phyloP scores from a whole-genome alignment of 1,140 invertebrate species.

The Nebria ingens region DNA sequence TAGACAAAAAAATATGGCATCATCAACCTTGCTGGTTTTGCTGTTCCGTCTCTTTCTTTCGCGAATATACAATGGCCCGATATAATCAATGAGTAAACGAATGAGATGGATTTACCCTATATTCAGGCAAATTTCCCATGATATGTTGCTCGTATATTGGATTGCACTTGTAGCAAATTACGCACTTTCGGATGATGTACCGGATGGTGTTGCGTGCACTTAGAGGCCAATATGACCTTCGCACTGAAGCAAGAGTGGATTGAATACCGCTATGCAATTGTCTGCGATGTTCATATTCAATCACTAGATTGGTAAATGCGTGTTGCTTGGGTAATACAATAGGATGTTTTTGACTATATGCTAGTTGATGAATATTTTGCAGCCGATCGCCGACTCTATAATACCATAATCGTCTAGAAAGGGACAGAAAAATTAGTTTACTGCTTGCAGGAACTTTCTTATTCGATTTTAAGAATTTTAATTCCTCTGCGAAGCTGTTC shows the following conservation, averaged over 20 bases:
- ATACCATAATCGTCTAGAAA: conserved; percentile 30
- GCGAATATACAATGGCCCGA: conserved; percentile 17
- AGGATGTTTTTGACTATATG: conserved; percentile 27
- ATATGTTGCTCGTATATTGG: conserved; percentile 13
- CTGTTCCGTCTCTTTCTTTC: conserved; percentile 1
- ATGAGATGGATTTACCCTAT: conserved; percentile 21
- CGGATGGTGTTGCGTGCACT: conserved; percentile 11
- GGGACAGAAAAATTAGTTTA: conserved; percentile 17
- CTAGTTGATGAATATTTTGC: conserved; percentile 19
- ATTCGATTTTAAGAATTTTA: conserved; percentile 11
- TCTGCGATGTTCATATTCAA: conserved; percentile 15
- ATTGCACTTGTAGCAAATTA: conserved; percentile 20
- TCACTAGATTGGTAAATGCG: conserved; percentile 18
- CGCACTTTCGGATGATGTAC: conserved; percentile 19
- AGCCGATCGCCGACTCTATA: conserved; percentile 34
- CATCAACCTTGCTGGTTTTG: conserved; percentile 17
- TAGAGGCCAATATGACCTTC: conserved; percentile 24
- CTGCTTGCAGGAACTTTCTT: conserved; percentile 11
- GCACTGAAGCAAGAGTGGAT: conserved; percentile 15
- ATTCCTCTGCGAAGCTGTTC: conserved; percentile 10
- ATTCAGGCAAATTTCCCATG: conserved; percentile 28
- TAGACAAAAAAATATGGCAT: conserved; percentile 11
- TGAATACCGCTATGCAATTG: conserved; percentile 25
- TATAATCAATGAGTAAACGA: conserved; percentile 19
- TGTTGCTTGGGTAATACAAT: conserved; percentile 26